Conservation (phyloP, 2,888 invertebrate species). For the Lasioglossum oenotherae region DNA sequence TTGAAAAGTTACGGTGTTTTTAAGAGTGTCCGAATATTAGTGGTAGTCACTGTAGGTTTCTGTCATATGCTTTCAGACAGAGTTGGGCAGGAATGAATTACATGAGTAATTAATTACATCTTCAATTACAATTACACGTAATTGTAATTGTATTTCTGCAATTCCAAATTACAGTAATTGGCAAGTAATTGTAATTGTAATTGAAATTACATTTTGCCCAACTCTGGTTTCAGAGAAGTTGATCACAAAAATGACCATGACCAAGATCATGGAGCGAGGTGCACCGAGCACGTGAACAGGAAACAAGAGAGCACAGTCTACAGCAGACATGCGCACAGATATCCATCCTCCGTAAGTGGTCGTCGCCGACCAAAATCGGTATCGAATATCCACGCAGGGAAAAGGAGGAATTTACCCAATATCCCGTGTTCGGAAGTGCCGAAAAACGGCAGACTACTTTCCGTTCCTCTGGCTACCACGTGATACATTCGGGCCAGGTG, state of each 20-base stretch:
- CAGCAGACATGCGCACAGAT: neutral
- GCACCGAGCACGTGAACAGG: neutral
- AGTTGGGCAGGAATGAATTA: too few relatives aligned
- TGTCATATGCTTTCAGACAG: too few relatives aligned
- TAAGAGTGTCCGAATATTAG: too few relatives aligned
- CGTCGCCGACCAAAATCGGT: neutral
- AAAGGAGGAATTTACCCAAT: neutral
- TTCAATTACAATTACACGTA: too few relatives aligned
- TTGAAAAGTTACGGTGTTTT: too few relatives aligned
- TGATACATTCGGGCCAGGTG: conserved; percentile 25
- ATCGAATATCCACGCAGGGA: conserved; percentile 8
- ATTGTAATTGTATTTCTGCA: too few relatives aligned
- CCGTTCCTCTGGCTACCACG: neutral
- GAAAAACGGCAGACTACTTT: neutral
- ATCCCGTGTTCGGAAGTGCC: neutral
- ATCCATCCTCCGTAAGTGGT: neutral
- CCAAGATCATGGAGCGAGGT: neutral
- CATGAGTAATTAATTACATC: too few relatives aligned
- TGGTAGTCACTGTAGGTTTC: too few relatives aligned
- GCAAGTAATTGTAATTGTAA: too few relatives aligned
- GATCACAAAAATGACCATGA: neutral
- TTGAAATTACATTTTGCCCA: too few relatives aligned
- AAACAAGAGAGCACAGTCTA: neutral
- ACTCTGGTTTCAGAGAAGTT: neutral
- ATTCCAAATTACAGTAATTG: too few relatives aligned